These are phyloP conservation scores for Molossus molossus DNA, from an alignment of 2,797 vertebrate genomes.

Conservation along the genomic window DNA sequence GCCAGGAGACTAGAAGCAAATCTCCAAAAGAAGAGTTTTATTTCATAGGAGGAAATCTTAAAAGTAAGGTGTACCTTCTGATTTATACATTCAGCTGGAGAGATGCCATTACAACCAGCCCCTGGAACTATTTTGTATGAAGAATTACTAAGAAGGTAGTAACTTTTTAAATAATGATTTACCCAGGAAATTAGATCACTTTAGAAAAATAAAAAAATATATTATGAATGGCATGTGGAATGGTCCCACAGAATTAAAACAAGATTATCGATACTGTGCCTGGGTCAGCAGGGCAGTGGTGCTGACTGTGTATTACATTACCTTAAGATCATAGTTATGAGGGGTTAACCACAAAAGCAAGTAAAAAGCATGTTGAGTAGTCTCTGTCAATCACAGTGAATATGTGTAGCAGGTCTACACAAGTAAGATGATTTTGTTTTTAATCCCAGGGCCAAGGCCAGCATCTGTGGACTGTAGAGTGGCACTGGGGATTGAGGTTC, in stretches of 20 bases:
- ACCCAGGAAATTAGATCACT: conserved; percentile 66
- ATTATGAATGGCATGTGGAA: conserved; percentile 43
- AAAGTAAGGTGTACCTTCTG: conserved; percentile 33
- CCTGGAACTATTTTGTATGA: conserved; percentile 66
- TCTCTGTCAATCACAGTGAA: conserved; percentile 59
- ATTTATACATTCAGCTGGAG: conserved; percentile 75
- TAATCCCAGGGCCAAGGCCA: conserved; percentile 7
- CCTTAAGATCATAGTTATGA: conserved; percentile 68
- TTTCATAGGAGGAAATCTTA: conserved; percentile 45
- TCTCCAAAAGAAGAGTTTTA: conserved; percentile 62
- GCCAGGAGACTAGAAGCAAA: conserved; percentile 9
- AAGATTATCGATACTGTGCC: not conserved
- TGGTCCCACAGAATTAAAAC: conserved; percentile 41
- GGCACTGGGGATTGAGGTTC: not conserved
- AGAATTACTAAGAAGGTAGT: conserved; percentile 64
- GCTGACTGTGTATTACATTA: conserved; percentile 56
- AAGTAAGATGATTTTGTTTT: conserved; percentile 52
- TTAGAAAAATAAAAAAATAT: conserved; percentile 67
- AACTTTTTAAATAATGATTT: conserved; percentile 67
- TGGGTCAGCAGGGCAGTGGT: conserved; percentile 16
- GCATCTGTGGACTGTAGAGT: not conserved
- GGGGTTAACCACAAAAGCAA: conserved; percentile 69
- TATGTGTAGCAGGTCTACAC: not conserved
- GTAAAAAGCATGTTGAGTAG: conserved; percentile 49
- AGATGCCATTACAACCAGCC: conserved; percentile 1